Evolutionary conservation across 2,888 invertebrate species (phyloP), one percentile per base, ranked within the genome.

Genomic region (Agrotis exclamationis): DNA sequence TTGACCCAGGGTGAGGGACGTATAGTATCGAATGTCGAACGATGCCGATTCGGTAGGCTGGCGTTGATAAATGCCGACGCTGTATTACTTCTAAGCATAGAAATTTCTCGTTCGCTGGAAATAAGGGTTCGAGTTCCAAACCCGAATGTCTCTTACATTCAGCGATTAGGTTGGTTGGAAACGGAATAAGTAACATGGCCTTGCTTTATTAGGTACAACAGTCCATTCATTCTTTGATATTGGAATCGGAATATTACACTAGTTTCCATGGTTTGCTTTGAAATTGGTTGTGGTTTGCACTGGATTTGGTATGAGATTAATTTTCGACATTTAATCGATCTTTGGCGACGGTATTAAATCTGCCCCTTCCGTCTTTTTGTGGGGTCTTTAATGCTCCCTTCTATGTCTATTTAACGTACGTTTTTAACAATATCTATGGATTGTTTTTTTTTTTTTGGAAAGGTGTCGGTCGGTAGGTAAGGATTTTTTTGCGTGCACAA

Each of bases 1-100:
- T 85, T 90, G 88, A 87, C 87, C 86, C 72, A 72, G 74, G 83
- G 82, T 83, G 82, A 83, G 76, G 80, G 73, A 76, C 84, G 53
- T 28, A 51, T 68, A 56, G 70, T 75, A 84, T 84, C 66, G 72
- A 85, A 82, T 84, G 71, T 74, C 82, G 78, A 84, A 85, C 71
- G 33, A 47, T 63, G 79, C 62, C 69, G 74, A 85, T 83, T 68
- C 62, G 65, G 73, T 64, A 71, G 62, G 70, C 65, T 63, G 68
- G 51, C 63, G 69, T 47, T 62, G 70, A 79, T 78, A 69, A 78
- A 73, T 80, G 24, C 70, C 66, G 53, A 57, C 47, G 24, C 24
- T n/a, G n/a, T 47, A 51, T 39, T 51, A 20, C 44, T 22, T 22
- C 50, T 13, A 48, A 54, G 20, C 53, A n/a, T 33, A n/a, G 47